Evolutionary conservation across 2,888 invertebrate genomes (phyloP), one percentile per base, ranked within the genome.

Genomic region (Rotaria magnacalcarata): DNA sequence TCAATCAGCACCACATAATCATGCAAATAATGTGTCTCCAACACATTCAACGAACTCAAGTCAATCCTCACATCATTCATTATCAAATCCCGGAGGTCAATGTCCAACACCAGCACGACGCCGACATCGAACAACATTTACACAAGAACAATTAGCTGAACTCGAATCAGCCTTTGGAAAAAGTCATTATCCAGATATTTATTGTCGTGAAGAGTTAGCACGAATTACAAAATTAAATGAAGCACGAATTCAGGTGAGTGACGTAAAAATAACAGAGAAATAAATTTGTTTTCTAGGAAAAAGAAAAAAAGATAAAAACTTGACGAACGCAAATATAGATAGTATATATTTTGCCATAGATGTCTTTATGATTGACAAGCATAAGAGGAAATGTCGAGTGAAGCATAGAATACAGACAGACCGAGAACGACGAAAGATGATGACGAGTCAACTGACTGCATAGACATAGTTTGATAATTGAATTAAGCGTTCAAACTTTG

Each of bases 131-230:
- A 98, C 97, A 88, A 98, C 98, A 87, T 98, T 98, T 92, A 97
- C 97, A 88, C 94, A 97, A 94, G 99, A 99, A 93, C 98, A 99
- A 93, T 94, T 99, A 92, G 96, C 96, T 90, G 98, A 99, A 93
- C 93, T 99, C 92, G 99, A 99, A 93, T 94, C 96, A 89, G 98
- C 99, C 88, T 97, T 98, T 92, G 95, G 96, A 89, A 99, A 98
- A 93, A 97, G 96, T 89, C 99, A 99, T 93, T 99, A 99, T 92
- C 99, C 99, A 67, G 99, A 99, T 92, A 99, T 99, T 91, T 99
- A 99, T 93, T 98, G 97, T 91, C 93, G 99, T 91, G 99, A 99
- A 92, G 99, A 99, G 92, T 93, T 99, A 91, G 99, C 99, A 89
- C 93, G 97, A 92, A 96, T 96, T 90, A 99, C 99, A 89, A 99